Percentiles rank a stretch among this genome's conserved stretches.
Conservation (phyloP, 2,888 invertebrate species). For the Flexamia atlantica region DNA sequence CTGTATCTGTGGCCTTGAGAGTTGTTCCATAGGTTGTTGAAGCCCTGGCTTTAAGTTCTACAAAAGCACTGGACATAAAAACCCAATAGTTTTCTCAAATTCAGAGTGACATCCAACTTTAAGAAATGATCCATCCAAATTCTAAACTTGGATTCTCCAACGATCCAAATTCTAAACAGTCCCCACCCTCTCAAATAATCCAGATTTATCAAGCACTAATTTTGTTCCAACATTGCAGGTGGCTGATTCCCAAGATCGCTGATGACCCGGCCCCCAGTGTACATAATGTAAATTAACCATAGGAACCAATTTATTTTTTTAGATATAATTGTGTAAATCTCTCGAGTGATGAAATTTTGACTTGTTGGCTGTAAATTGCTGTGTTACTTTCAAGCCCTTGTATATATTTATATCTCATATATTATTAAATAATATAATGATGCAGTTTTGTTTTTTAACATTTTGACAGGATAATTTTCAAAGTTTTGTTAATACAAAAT, state of each 20-base stretch:
- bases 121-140: no score
- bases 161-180: no score
- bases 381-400: slow-evolving; percentile 11
- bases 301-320: slow-evolving; percentile 51
- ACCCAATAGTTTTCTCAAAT: no score
- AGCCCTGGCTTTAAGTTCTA: no score
- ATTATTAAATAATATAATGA: slow-evolving; percentile 23
- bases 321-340: slow-evolving; percentile 21
- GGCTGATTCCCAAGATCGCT: slow-evolving; percentile 31
- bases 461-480: background rate
- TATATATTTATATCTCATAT: background rate
- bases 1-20: no score
- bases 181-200: no score
- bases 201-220: no score
- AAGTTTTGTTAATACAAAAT: background rate
- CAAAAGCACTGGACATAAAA: no score
- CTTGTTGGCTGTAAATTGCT: slow-evolving; percentile 34
- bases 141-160: no score
- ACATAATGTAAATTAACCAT: slow-evolving; percentile 52
- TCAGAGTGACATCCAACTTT: no score
- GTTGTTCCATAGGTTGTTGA: no score
- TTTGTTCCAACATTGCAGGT: slow-evolving; percentile 18
- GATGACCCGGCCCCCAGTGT: slow-evolving; percentile 52
- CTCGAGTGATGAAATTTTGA: slow-evolving; percentile 21
- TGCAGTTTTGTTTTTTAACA: slow-evolving; percentile 9